Conservation (phyloP, 2,113 vertebrate species). For the Dasyornis broadbenti region DNA sequence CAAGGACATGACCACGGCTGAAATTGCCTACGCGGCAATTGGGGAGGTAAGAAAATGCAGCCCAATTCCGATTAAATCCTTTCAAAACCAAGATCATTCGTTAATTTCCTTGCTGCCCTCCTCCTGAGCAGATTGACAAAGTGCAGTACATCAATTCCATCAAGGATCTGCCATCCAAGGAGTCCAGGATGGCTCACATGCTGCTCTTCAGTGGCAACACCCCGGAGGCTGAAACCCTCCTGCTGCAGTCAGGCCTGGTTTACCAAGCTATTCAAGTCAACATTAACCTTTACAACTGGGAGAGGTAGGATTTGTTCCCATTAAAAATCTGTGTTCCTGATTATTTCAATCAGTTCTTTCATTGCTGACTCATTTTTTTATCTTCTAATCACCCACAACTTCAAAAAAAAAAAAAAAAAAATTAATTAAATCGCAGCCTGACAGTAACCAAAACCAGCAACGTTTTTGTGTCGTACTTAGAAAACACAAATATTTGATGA, state of each 20-base stretch:
- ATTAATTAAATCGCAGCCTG: neutral
- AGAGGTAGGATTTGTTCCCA: constrained; percentile 76
- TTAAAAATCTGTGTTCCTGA: neutral
- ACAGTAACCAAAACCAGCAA: neutral
- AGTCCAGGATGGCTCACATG: constrained; percentile 87
- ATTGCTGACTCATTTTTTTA: neutral
- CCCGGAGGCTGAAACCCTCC: constrained; percentile 86
- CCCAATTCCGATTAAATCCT: neutral
- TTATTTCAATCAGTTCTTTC: neutral
- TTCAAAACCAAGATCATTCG: neutral
- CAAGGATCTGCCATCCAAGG: constrained; percentile 89
- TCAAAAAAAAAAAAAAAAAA: neutral
- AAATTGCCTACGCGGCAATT: constrained; percentile 89
- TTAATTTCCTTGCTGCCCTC: neutral
- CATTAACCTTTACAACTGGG: constrained; percentile 93
- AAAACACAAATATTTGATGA: neutral
- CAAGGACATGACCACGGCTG: constrained; percentile 87
- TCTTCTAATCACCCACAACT: neutral
- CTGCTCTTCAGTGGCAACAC: constrained; percentile 88
- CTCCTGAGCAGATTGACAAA: constrained; percentile 81
- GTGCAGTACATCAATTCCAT: constrained; percentile 92
- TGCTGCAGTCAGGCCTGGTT: constrained; percentile 87
- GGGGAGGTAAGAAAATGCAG: constrained; percentile 76
- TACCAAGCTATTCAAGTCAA: constrained; percentile 93
- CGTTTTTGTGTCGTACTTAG: neutral